A percentile compares a stretch with the other conserved stretches of the same genome.
These are phyloP conservation scores for Gambusia yucatana DNA, from an alignment of 2,797 vertebrate genomes.

Conservation along the genomic window DNA sequence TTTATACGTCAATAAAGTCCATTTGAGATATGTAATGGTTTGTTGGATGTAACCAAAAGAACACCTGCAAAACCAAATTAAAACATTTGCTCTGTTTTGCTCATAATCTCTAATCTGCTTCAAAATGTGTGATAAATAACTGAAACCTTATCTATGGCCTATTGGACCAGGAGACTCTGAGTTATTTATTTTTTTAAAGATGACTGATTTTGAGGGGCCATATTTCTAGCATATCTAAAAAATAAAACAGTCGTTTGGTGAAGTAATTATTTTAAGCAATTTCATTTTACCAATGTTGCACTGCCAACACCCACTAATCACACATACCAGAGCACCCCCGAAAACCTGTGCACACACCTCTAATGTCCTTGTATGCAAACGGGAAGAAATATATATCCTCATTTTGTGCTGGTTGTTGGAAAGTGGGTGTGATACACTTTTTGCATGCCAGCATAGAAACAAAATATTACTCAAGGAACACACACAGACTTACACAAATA, in stretches of 20 bases:
- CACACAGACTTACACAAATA: slow-evolving; percentile 62
- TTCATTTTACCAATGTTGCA: slow-evolving; percentile 33
- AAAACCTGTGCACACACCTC: slow-evolving; percentile 12
- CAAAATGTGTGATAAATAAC: neutral
- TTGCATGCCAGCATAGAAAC: slow-evolving; percentile 48
- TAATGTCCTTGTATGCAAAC: slow-evolving; percentile 15
- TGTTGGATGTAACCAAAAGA: neutral
- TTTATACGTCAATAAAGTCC: neutral
- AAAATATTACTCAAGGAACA: slow-evolving; percentile 50
- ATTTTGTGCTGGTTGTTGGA: slow-evolving; percentile 51
- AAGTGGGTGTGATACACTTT: slow-evolving; percentile 52
- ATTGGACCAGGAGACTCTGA: neutral
- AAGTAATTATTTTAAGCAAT: slow-evolving; percentile 52
- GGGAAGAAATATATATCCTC: slow-evolving; percentile 52
- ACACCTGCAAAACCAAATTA: neutral
- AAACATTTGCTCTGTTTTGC: neutral
- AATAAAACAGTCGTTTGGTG: slow-evolving; percentile 32
- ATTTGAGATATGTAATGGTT: neutral
- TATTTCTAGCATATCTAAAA: slow-evolving; percentile 21
- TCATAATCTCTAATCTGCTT: neutral
- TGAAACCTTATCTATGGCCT: neutral
- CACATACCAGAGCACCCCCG: slow-evolving; percentile 5
- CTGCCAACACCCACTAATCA: slow-evolving; percentile 38
- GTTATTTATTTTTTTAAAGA: slow-evolving; percentile 13
- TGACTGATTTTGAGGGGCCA: slow-evolving; percentile 1